These are phyloP conservation scores for Cranoglanis bouderius DNA, from an alignment of 2,113 vertebrate species.

Conservation along the genomic window DNA sequence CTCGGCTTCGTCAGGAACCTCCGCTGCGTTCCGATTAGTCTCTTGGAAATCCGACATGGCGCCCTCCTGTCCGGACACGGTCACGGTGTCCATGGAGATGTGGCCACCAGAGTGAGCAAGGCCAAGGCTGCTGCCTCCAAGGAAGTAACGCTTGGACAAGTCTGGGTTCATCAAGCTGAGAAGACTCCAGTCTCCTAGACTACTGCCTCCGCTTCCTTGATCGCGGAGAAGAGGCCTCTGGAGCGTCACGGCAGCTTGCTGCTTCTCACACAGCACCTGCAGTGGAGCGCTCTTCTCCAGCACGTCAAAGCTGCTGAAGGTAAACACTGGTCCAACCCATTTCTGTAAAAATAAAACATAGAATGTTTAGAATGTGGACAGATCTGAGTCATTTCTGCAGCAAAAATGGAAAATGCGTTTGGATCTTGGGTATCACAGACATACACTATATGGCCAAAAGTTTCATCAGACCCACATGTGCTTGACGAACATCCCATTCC, in stretches of 20 bases:
- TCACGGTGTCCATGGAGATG: constrained; percentile 87
- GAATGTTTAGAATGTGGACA: background rate
- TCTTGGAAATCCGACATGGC: constrained; percentile 50
- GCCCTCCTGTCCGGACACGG: constrained; percentile 71
- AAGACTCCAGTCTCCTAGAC: constrained; percentile 41
- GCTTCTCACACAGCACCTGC: constrained; percentile 57
- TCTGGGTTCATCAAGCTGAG: constrained; percentile 2
- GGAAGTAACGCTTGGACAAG: constrained; percentile 46
- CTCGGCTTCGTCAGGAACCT: constrained; percentile 33
- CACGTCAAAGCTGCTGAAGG: constrained; percentile 67
- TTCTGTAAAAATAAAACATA: constrained; percentile 59
- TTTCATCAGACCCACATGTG: background rate
- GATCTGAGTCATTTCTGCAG: background rate
- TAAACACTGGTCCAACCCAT: constrained; percentile 71
- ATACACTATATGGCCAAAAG: background rate
- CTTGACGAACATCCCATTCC: background rate
- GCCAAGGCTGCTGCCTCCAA: constrained; percentile 49
- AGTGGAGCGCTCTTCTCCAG: constrained; percentile 50
- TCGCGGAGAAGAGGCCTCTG: constrained; percentile 36
- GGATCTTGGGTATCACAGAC: background rate
- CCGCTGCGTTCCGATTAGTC: constrained; percentile 25
- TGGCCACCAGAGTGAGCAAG: constrained; percentile 70
- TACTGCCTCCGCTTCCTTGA: constrained; percentile 29
- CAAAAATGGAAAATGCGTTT: background rate
- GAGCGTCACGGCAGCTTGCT: constrained; percentile 16